Evolutionary conservation across 2,888 invertebrate species (phyloP).

Genomic region (Cheilosia vernalis): DNA sequence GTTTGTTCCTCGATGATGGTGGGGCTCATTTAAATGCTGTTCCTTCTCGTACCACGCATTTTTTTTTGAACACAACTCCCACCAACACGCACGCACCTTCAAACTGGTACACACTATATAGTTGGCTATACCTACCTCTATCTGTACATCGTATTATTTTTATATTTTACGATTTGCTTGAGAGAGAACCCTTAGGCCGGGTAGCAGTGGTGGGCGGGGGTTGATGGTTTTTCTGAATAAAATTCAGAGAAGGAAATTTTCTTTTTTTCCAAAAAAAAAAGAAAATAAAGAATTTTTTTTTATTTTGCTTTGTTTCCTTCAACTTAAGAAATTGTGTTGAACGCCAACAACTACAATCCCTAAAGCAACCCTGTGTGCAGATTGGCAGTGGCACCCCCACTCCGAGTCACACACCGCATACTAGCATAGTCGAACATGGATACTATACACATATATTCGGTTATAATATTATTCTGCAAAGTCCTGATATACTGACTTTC

Average conservation of each 20-base stretch:
- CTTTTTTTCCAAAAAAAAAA: constrained; percentile 56
- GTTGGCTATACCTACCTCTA: constrained; percentile 4
- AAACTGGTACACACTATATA: constrained; percentile 36
- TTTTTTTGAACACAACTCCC: constrained; percentile 41
- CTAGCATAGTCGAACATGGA: constrained; percentile 59
- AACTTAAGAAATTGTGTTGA: constrained; percentile 64
- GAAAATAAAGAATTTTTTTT: constrained; percentile 22
- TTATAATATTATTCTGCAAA: constrained; percentile 74
- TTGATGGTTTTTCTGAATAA: constrained; percentile 33
- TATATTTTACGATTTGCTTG: constrained; percentile 70
- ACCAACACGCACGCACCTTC: constrained; percentile 54
- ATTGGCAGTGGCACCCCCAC: constrained; percentile 22
- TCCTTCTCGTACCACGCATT: constrained; percentile 47
- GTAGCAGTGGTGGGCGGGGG: background rate
- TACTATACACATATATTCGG: constrained; percentile 65
- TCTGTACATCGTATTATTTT: constrained; percentile 56
- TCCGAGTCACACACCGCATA: constrained; percentile 35
- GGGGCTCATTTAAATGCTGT: constrained; percentile 58
- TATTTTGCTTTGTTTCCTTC: constrained; percentile 22
- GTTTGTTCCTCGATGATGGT: background rate
- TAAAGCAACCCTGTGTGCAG: constrained; percentile 63
- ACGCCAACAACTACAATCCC: constrained; percentile 51
- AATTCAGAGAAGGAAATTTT: constrained; percentile 51
- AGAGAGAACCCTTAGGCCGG: constrained; percentile 59
- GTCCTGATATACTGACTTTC: constrained; percentile 75